Percentiles rank a stretch among this genome's conserved stretches.
Conservation (phyloP, 2,888 invertebrate genomes). For the Eupithecia pulchellata region DNA sequence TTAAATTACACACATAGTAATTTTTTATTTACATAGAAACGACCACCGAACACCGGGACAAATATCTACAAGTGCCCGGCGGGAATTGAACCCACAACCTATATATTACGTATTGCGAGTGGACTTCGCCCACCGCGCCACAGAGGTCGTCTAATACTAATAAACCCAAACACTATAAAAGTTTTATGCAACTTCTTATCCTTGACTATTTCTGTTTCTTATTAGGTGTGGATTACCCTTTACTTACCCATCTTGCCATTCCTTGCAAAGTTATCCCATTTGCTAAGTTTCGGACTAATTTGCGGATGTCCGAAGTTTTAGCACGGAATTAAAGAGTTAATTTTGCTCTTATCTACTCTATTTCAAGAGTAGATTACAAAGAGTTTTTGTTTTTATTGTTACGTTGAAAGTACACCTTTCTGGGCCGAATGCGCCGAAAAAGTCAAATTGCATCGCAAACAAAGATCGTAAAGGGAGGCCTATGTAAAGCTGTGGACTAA, state of each 20-base stretch:
- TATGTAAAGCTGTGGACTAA: too few relatives aligned
- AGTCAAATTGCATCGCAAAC: neutral
- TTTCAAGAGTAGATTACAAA: neutral
- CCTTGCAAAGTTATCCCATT: slow-evolving; percentile 23
- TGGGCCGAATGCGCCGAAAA: neutral
- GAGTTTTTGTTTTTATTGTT: neutral
- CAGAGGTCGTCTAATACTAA: too few relatives aligned
- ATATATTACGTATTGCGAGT: too few relatives aligned
- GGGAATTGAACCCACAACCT: too few relatives aligned
- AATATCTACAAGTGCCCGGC: too few relatives aligned
- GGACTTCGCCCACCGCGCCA: too few relatives aligned
- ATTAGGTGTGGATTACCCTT: slow-evolving; percentile 27
- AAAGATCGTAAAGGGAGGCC: too few relatives aligned
- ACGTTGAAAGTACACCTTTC: neutral
- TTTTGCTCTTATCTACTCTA: neutral
- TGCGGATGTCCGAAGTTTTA: slow-evolving; percentile 5
- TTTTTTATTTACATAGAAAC: too few relatives aligned
- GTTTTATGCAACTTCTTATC: slow-evolving; percentile 15
- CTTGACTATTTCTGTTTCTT: slow-evolving; percentile 19
- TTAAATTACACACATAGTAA: too few relatives aligned
- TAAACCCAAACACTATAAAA: slow-evolving; percentile 5
- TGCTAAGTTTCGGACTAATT: slow-evolving; percentile 19
- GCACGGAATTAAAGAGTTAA: neutral
- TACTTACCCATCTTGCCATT: neutral
- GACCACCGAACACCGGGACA: too few relatives aligned